Percentiles rank a stretch among this genome's conserved stretches.
These are phyloP conservation scores for Parazoanthus atlanticus DNA, from an alignment of 92 coral and sea anemone genomes.

Conservation along the genomic window DNA sequence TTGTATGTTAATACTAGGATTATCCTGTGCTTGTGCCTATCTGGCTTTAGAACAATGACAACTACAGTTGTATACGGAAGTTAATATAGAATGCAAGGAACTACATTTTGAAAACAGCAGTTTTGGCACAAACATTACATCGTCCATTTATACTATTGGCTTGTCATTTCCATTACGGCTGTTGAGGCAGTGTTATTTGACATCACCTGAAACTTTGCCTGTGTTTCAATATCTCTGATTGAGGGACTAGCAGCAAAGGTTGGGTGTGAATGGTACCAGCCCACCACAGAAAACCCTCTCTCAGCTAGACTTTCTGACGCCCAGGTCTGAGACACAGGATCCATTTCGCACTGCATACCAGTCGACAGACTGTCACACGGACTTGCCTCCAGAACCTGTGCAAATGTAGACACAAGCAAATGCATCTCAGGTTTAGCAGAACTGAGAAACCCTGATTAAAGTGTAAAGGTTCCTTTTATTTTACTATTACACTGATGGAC, in stretches of 20 bases:
- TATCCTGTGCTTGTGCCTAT: too few species aligned
- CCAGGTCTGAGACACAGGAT: constrained; percentile 94
- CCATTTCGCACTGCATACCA: constrained; percentile 93
- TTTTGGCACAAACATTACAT: neutral
- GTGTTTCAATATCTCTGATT: constrained; percentile 85
- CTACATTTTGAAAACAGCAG: neutral
- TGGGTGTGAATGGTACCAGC: constrained; percentile 95
- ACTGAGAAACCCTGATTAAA: neutral
- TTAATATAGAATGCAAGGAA: neutral
- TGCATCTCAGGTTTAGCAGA: neutral
- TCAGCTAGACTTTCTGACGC: constrained; percentile 80
- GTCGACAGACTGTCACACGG: constrained; percentile 85
- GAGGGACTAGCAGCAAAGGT: constrained; percentile 90
- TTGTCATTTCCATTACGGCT: neutral
- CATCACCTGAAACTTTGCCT: constrained; percentile 81
- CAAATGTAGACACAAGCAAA: neutral
- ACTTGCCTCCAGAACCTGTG: constrained; percentile 72
- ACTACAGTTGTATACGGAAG: too few species aligned
- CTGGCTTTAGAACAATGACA: too few species aligned
- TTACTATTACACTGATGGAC: too few species aligned
- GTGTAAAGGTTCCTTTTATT: too few species aligned
- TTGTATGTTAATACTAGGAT: too few species aligned
- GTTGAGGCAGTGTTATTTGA: neutral
- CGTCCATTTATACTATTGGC: too few species aligned
- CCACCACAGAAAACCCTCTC: constrained; percentile 80